A percentile compares a stretch with the other conserved stretches of the same genome.
Conservation (phyloP, 2,888 invertebrate species). For the Tiliacea aurago region DNA sequence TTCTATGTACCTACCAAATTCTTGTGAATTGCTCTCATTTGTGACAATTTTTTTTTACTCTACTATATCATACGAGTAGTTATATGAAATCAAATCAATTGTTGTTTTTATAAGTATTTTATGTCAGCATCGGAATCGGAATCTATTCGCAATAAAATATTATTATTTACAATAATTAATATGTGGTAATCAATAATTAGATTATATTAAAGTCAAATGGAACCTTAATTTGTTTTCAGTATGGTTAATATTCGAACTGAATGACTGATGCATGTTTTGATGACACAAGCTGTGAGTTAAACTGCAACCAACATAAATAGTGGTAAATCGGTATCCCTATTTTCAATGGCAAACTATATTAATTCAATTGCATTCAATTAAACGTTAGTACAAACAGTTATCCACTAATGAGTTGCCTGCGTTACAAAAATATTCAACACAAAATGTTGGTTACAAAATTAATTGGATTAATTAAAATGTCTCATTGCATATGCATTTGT, state of each 20-base stretch:
- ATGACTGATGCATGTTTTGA: slow-evolving; percentile 2
- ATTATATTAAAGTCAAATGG: background rate
- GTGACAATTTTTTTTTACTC: background rate
- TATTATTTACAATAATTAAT: background rate
- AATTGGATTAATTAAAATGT: background rate
- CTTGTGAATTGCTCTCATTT: no score
- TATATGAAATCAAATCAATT: background rate
- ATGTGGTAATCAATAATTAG: slow-evolving; percentile 8
- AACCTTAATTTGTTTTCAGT: slow-evolving; percentile 6
- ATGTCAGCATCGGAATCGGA: background rate
- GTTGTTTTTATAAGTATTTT: background rate
- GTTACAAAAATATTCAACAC: slow-evolving; percentile 1
- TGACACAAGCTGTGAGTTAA: slow-evolving; percentile 2
- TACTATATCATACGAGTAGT: no score
- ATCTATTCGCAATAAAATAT: background rate
- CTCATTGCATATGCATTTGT: slow-evolving; percentile 3
- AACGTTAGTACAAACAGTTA: slow-evolving; percentile 5
- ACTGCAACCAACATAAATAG: slow-evolving; percentile 15
- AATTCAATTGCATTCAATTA: slow-evolving; percentile 27
- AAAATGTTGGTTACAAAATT: slow-evolving; percentile 20
- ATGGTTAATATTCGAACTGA: background rate
- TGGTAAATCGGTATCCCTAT: background rate
- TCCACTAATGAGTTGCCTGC: slow-evolving; percentile 12
- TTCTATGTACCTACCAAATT: background rate
- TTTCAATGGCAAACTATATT: slow-evolving; percentile 12